phyloP scores from a whole-genome alignment of 2,888 invertebrate species.

The Hermodice carunculata region DNA sequence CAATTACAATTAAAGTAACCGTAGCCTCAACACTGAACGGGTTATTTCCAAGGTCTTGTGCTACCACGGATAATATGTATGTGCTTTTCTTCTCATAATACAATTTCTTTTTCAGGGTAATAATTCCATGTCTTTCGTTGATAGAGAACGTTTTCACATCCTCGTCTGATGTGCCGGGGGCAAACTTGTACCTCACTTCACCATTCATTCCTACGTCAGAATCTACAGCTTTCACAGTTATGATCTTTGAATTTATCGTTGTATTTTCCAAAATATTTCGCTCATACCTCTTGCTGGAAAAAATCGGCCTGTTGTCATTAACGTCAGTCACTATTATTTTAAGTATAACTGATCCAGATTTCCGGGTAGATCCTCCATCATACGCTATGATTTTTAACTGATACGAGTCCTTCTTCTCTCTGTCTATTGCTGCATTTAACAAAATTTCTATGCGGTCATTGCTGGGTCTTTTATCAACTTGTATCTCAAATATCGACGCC shows the following conservation, averaged over 20 bases:
- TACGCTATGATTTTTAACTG: conserved; percentile 1
- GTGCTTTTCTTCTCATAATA: conserved; percentile 15
- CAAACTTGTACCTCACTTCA: conserved; percentile 2
- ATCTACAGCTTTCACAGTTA: conserved; percentile 6
- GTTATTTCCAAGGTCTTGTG: conserved; percentile 66
- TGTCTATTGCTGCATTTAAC: conserved; percentile 1
- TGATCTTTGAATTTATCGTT: not conserved
- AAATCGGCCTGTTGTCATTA: conserved; percentile 11
- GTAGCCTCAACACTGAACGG: conserved; percentile 82
- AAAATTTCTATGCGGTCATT: too few species aligned
- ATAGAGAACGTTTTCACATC: not conserved
- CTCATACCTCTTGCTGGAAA: conserved; percentile 1
- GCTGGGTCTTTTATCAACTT: too few species aligned
- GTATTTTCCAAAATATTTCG: conserved; percentile 7
- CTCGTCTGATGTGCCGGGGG: not conserved
- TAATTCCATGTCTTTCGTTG: not conserved
- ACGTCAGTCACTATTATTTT: conserved; percentile 6
- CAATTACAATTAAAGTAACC: conserved; percentile 72
- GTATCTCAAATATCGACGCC: too few species aligned
- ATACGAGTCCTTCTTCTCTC: conserved; percentile 7
- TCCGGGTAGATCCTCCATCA: not conserved
- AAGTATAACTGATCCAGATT: not conserved
- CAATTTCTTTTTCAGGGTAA: conserved; percentile 7
- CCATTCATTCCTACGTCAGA: conserved; percentile 6
- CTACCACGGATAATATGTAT: conserved; percentile 25